Percentiles rank a stretch among this genome's conserved stretches.
These are phyloP conservation scores for Sigmodon hispidus DNA, from an alignment of 2,113 vertebrate genomes.

Conservation along the genomic window DNA sequence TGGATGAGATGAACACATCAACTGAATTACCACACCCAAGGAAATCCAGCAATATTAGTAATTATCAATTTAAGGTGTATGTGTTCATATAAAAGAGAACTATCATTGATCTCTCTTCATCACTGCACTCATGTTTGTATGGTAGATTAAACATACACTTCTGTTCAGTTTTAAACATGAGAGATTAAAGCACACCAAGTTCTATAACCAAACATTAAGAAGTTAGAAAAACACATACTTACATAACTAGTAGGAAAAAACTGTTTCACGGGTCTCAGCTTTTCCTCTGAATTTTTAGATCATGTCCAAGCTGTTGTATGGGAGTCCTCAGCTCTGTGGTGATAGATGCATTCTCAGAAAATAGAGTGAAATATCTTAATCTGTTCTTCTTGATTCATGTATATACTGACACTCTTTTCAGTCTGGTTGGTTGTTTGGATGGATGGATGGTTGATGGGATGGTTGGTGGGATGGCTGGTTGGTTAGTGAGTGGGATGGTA, in stretches of 20 bases:
- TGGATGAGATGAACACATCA: background rate
- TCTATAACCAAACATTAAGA: slow-evolving; percentile 16
- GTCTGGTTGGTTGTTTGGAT: background rate
- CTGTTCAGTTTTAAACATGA: background rate
- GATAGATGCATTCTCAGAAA: background rate
- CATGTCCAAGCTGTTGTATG: background rate
- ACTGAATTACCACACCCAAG: background rate
- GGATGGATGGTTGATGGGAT: too few relatives aligned
- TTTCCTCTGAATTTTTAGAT: background rate
- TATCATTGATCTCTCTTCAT: background rate
- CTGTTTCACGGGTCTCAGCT: background rate
- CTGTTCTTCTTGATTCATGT: background rate
- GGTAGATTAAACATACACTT: background rate
- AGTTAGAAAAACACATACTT: background rate
- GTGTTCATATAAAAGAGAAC: background rate
- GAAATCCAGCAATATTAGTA: background rate
- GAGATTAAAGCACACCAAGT: background rate
- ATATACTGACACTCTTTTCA: background rate
- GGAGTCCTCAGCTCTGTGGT: background rate
- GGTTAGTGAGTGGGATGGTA: background rate
- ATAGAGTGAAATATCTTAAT: background rate
- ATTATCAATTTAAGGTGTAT: background rate
- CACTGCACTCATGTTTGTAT: background rate
- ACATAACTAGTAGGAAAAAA: background rate
- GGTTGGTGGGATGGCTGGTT: background rate